Percentiles rank a stretch among this genome's conserved stretches.
Evolutionary conservation across 2,888 invertebrate genomes (phyloP).

Genomic region (Cybosia mesomella): DNA sequence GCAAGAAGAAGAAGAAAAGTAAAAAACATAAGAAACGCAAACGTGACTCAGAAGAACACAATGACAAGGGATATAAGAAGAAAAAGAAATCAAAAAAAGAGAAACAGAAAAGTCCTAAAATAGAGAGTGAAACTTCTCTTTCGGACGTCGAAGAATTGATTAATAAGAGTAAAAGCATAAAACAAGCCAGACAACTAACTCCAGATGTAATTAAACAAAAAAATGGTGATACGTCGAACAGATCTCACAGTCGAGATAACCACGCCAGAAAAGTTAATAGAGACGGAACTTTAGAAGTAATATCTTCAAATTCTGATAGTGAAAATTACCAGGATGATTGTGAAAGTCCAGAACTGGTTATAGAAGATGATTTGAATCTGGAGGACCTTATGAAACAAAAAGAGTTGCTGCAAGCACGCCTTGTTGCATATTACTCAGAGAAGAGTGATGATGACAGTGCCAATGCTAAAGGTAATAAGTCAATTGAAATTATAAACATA

Average conservation of each 20-base stretch:
- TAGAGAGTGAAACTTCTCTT: constrained; percentile 77
- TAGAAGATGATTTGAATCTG: constrained; percentile 94
- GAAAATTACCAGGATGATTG: constrained; percentile 89
- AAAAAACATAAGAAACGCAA: constrained; percentile 91
- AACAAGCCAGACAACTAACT: constrained; percentile 41
- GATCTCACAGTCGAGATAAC: constrained; percentile 48
- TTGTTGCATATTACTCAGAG: constrained; percentile 92
- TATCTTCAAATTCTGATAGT: constrained; percentile 90
- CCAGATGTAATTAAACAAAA: constrained; percentile 53
- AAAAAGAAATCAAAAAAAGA: constrained; percentile 86
- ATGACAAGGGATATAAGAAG: constrained; percentile 85
- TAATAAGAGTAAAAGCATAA: constrained; percentile 67
- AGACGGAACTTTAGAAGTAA: constrained; percentile 85
- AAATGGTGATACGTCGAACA: constrained; percentile 63
- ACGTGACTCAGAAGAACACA: constrained; percentile 86
- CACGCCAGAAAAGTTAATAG: constrained; percentile 46
- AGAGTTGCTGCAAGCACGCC: constrained; percentile 92
- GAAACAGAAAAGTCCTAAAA: constrained; percentile 80
- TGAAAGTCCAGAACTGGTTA: constrained; percentile 91
- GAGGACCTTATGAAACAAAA: constrained; percentile 97
- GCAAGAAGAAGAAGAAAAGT: constrained; percentile 83
- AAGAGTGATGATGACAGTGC: constrained; percentile 85
- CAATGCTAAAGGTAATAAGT: constrained; percentile 54
- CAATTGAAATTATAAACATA: constrained; percentile 79
- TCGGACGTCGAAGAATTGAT: constrained; percentile 77